Conservation (phyloP, 2,113 vertebrate genomes). For the Campylomormyrus tamandua region DNA sequence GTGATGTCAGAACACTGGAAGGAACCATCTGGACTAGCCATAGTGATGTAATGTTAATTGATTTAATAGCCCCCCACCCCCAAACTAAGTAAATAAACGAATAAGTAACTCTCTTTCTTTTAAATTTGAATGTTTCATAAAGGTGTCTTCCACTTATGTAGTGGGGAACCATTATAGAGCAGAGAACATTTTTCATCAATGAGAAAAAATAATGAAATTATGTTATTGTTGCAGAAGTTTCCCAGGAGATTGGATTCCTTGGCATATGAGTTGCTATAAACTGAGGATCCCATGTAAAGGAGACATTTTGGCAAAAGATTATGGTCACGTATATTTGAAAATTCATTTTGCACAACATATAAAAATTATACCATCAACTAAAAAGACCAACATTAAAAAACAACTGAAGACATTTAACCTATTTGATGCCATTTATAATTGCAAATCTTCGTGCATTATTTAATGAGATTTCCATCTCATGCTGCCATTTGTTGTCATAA, state of each 20-base stretch:
- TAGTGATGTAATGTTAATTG: background rate
- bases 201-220: background rate
- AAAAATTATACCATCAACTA: background rate
- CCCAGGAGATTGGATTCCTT: background rate
- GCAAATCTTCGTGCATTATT: background rate
- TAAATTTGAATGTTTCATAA: background rate
- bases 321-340: background rate
- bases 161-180: slow-evolving; percentile 16
- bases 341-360: background rate
- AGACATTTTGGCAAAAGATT: background rate
- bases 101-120: background rate
- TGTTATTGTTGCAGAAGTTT: background rate
- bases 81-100: background rate
- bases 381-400: background rate
- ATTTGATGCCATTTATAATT: slow-evolving; percentile 1
- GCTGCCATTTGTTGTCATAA: background rate
- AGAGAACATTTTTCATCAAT: background rate
- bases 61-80: background rate
- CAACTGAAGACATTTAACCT: slow-evolving; percentile 1
- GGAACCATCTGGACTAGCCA: slow-evolving; percentile 18
- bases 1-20: slow-evolving; percentile 29
- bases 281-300: background rate
- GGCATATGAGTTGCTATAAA: slow-evolving; percentile 18
- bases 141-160: background rate
- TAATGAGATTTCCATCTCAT: background rate